Base-by-base conservation (phyloP, 2,113 vertebrate species). In the Callopanchax toddi region DNA sequence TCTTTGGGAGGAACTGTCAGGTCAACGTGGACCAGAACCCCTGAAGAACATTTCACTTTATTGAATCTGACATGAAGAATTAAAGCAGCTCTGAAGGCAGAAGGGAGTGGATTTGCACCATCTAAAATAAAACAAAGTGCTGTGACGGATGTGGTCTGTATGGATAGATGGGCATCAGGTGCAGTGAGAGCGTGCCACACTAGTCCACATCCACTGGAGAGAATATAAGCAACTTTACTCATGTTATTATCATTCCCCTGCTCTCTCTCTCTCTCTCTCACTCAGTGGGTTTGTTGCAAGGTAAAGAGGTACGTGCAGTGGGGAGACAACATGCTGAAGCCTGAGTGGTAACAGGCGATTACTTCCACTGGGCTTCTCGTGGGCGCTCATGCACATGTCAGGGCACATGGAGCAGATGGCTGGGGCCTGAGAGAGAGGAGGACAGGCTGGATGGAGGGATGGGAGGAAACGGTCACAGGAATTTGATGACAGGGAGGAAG, bases 301-400 rank as follows among this genome's bases (percentile, higher is more conserved):
- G 77, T 74, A 68, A 68, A 85, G 77, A 74, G 81, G 70, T 81
- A 81, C 74, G 72, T 74, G 85, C 83, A 82, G 73, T 72, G 81
- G 84, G 79, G 77, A 86, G 82, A 78, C 80, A 81, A 78, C 81
- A 86, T 78, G 86, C 83, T 87, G 78, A 76, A 80, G 82, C 82
- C 75, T 81, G 85, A 87, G 82, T 63, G 83, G 81, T 81, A 88
- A 83, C 86, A 76, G 84, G 87, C 66, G 53, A 85, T 85, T 87
- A 83, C 79, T 82, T 90, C 87, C 82, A 82, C 83, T 85, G 79
- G 82, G 82, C 67, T 83, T 90, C 84, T 82, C 65, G 18, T 79
- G 80, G 74, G 81, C 69, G 67, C 79, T 80, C 73, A 87, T 83
- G 83, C 80, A 85, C 86, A 79, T 69, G 78, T 80, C 86, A 78